phyloP scores from a whole-genome alignment of 2,113 vertebrate genomes.

The Neogobius melanostomus region DNA sequence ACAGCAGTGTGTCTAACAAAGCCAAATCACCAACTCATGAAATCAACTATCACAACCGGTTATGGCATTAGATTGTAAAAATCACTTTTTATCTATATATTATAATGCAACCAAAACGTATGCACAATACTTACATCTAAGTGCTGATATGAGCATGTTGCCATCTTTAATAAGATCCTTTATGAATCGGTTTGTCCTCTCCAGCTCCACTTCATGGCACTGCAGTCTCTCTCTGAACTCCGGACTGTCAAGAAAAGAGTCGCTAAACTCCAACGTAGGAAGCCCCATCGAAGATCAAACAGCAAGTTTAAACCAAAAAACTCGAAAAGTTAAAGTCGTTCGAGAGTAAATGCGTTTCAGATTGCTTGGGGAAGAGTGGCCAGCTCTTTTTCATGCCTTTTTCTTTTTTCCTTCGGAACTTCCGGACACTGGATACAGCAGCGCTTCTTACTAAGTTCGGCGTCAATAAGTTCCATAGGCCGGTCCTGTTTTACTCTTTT shows the following conservation, averaged over 20 bases:
- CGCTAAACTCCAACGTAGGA: conserved; percentile 96
- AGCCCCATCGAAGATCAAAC: conserved; percentile 83
- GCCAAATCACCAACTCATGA: not conserved
- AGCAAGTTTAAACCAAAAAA: not conserved
- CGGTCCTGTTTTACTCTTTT: not conserved
- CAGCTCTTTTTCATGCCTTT: conserved; percentile 56
- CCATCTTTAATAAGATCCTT: conserved; percentile 97
- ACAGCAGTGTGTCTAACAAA: not conserved
- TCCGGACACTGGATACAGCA: conserved; percentile 63
- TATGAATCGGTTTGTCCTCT: conserved; percentile 96
- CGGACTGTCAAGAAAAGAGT: conserved; percentile 95
- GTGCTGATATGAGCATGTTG: conserved; percentile 89
- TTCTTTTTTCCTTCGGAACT: conserved; percentile 56
- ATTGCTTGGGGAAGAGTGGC: conserved; percentile 2
- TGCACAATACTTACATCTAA: conserved; percentile 83
- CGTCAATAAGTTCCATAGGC: not conserved
- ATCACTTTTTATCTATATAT: too few relatives aligned
- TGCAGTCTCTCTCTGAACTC: conserved; percentile 95
- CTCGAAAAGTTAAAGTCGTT: not conserved
- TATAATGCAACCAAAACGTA: too few relatives aligned
- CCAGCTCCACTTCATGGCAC: conserved; percentile 94
- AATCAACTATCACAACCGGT: not conserved
- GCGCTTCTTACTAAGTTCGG: conserved; percentile 18
- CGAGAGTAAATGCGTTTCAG: not conserved
- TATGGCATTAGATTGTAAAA: not conserved